These are phyloP conservation scores for Osmerus eperlanus DNA, from an alignment of 2,113 vertebrate species.

Conservation along the genomic window DNA sequence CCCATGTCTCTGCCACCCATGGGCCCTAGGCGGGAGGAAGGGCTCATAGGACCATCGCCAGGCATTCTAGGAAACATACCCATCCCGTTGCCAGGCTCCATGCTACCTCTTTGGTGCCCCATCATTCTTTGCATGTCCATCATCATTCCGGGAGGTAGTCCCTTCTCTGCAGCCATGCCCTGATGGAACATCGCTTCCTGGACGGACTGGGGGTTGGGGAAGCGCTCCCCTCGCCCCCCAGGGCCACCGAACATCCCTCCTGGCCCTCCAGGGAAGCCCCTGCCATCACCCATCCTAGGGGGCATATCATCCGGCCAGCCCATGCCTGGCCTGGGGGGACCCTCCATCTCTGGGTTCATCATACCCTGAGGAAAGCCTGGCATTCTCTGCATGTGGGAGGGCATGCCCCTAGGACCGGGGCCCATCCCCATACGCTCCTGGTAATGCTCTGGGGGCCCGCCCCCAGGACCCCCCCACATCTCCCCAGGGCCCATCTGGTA, in stretches of 20 bases:
- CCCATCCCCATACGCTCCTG: constrained; percentile 90
- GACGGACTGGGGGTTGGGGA: constrained; percentile 90
- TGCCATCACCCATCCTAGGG: constrained; percentile 87
- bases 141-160: constrained; percentile 86
- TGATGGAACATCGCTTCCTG: constrained; percentile 95
- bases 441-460: constrained; percentile 81
- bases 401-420: constrained; percentile 82
- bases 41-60: constrained; percentile 91
- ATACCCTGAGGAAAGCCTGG: constrained; percentile 89
- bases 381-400: constrained; percentile 90
- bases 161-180: constrained; percentile 90
- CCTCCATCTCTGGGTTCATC: constrained; percentile 96
- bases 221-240: constrained; percentile 90
- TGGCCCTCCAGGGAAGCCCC: constrained; percentile 89
- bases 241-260: constrained; percentile 88
- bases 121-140: constrained; percentile 95
- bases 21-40: constrained; percentile 88
- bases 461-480: constrained; percentile 83
- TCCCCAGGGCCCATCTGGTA: constrained; percentile 94
- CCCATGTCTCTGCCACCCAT: constrained; percentile 92
- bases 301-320: constrained; percentile 96
- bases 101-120: constrained; percentile 83
- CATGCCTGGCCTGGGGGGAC: constrained; percentile 89
- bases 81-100: constrained; percentile 86
- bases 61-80: constrained; percentile 93